A percentile compares a stretch with the other conserved stretches of the same genome.
Conservation (phyloP, 2,888 invertebrate genomes). For the Phalangium opilio region DNA sequence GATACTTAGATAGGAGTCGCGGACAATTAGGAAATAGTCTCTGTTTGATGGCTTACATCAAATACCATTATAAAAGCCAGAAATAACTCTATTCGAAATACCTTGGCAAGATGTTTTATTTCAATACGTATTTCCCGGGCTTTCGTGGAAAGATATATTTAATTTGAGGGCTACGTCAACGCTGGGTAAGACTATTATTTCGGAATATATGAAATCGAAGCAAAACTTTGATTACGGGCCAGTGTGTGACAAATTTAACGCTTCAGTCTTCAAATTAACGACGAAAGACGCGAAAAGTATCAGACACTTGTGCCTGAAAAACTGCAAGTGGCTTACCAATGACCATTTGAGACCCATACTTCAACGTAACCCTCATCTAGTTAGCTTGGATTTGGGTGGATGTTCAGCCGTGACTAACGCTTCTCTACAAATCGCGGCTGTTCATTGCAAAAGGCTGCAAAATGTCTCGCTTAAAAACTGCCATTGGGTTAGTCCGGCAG, state of each 20-base stretch:
- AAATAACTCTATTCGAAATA: constrained; percentile 23
- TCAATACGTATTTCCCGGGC: constrained; percentile 38
- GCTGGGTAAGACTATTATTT: constrained; percentile 33
- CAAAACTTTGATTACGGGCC: constrained; percentile 15
- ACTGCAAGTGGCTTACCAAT: constrained; percentile 43
- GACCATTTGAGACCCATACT: constrained; percentile 42
- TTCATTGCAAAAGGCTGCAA: constrained; percentile 34
- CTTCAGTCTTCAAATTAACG: constrained; percentile 34
- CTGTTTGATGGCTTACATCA: too few species aligned
- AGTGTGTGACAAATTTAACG: constrained; percentile 20
- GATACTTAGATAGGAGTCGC: too few species aligned
- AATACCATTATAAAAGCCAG: too few species aligned
- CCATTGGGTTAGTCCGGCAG: constrained; percentile 45
- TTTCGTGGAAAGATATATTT: constrained; percentile 45
- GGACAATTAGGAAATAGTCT: too few species aligned
- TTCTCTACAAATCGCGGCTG: constrained; percentile 46
- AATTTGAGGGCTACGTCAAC: constrained; percentile 42
- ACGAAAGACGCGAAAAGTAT: constrained; percentile 39
- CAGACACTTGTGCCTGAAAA: constrained; percentile 40
- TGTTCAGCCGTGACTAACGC: constrained; percentile 44
- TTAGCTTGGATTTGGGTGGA: constrained; percentile 43
- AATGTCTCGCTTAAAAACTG: constrained; percentile 42
- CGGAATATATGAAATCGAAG: constrained; percentile 23
- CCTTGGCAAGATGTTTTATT: constrained; percentile 51
- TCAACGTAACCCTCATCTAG: constrained; percentile 39